phyloP scores from a whole-genome alignment of 2,888 invertebrate species.

The Brenthis ino region DNA sequence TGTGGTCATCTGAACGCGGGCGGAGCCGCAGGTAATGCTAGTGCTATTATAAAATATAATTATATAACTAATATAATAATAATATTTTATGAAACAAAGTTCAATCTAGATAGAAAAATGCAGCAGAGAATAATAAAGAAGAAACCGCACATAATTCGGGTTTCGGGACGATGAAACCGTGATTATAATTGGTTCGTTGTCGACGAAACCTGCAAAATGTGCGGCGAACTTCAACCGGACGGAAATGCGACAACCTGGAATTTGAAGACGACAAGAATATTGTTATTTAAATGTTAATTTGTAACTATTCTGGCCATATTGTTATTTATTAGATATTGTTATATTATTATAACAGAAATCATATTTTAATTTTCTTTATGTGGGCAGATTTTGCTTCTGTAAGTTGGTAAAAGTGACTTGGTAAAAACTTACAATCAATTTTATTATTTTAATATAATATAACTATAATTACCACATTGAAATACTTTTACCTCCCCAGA shows the following conservation, averaged over 20 bases:
- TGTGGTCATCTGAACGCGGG: too few relatives aligned
- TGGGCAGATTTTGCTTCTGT: too few relatives aligned
- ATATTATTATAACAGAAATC: too few relatives aligned
- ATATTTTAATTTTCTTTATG: too few relatives aligned
- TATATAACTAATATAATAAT: background rate
- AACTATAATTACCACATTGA: too few relatives aligned
- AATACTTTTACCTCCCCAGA: too few relatives aligned
- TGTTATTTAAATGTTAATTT: background rate
- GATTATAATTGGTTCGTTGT: constrained; percentile 91
- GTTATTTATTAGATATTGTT: background rate
- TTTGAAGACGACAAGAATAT: constrained; percentile 19
- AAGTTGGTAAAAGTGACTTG: background rate
- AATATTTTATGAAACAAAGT: background rate
- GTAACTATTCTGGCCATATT: background rate
- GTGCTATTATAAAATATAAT: too few relatives aligned
- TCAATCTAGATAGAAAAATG: constrained; percentile 36
- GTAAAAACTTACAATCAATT: background rate
- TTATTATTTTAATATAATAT: too few relatives aligned
- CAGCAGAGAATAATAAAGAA: constrained; percentile 45
- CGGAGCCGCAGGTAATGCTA: too few relatives aligned
- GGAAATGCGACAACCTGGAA: constrained; percentile 18
- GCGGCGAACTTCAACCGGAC: constrained; percentile 63
- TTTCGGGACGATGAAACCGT: constrained; percentile 93
- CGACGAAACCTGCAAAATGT: constrained; percentile 98
- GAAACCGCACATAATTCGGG: constrained; percentile 89